phyloP scores from a whole-genome alignment of 2,888 invertebrate genomes.

The Incurvaria masculella region DNA sequence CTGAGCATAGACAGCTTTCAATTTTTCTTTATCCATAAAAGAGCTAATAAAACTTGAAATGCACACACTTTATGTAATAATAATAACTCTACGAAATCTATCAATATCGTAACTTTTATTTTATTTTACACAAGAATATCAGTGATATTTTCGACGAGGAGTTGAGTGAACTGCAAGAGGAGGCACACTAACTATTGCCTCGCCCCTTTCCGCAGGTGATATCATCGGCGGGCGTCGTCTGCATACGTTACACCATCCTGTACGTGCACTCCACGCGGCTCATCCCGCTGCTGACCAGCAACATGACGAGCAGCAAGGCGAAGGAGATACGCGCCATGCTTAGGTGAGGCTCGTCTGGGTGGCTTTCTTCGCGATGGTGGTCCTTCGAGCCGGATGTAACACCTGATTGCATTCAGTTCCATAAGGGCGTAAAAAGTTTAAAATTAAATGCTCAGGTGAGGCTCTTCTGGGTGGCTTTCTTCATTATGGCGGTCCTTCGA shows the following conservation, averaged over 20 bases:
- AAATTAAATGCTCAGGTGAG: not conserved
- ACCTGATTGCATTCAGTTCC: not conserved
- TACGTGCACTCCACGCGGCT: slow-evolving; percentile 78
- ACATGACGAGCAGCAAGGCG: slow-evolving; percentile 79
- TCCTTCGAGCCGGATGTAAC: too few relatives aligned
- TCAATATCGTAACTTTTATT: too few relatives aligned
- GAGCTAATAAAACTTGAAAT: too few relatives aligned
- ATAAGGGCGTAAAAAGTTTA: not conserved
- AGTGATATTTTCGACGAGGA: too few relatives aligned
- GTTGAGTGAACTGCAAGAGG: too few relatives aligned
- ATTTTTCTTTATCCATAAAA: too few relatives aligned
- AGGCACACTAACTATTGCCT: too few relatives aligned
- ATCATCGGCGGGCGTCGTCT: slow-evolving; percentile 82
- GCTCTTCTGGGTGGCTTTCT: not conserved
- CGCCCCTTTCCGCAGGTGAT: slow-evolving; percentile 78
- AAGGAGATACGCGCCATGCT: slow-evolving; percentile 79
- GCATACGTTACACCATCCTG: slow-evolving; percentile 84
- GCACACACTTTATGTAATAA: too few relatives aligned
- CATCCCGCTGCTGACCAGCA: slow-evolving; percentile 73
- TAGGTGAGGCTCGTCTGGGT: slow-evolving; percentile 32
- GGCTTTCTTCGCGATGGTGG: slow-evolving; percentile 1
- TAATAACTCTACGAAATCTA: too few relatives aligned
- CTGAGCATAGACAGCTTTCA: too few relatives aligned
- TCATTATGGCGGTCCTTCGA: not conserved
- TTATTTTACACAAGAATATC: too few relatives aligned